Percentiles rank a stretch among this genome's conserved stretches.
These are phyloP conservation scores for Amphiura filiformis DNA, from an alignment of 35 echinoderm and acorn worm genomes.

Conservation along the genomic window DNA sequence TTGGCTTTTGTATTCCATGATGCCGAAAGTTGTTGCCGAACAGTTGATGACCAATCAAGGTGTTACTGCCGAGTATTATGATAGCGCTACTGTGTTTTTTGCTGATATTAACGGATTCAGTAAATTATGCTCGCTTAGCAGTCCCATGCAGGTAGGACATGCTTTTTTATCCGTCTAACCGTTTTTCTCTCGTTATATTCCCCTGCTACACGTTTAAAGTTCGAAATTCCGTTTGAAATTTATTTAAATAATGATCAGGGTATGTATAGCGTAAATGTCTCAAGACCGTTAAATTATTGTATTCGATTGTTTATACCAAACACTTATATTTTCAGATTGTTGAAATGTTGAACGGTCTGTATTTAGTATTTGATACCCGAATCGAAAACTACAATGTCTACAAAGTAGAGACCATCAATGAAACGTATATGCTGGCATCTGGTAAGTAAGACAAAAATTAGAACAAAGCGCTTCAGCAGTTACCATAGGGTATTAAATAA, in stretches of 20 bases:
- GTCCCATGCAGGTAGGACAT: conserved; percentile 53
- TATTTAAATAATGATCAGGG: too few species aligned
- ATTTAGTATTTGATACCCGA: conserved; percentile 64
- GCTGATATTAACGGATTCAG: conserved; percentile 55
- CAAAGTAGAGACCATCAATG: conserved; percentile 78
- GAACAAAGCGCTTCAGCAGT: too few species aligned
- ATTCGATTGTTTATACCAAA: conserved; percentile 60
- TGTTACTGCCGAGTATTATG: conserved; percentile 61
- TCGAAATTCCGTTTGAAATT: neutral
- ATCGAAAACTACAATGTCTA: conserved; percentile 73
- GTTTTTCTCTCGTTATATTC: neutral
- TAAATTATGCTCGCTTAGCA: conserved; percentile 46
- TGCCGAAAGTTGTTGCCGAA: conserved; percentile 59
- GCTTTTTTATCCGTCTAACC: neutral
- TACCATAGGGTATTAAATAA: too few species aligned
- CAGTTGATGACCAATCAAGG: conserved; percentile 43
- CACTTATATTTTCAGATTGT: conserved; percentile 56
- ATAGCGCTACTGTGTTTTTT: conserved; percentile 56
- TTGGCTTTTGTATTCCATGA: conserved; percentile 63
- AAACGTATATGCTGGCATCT: conserved; percentile 74
- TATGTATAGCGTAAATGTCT: neutral
- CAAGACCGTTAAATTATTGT: conserved; percentile 49
- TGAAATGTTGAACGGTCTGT: conserved; percentile 72
- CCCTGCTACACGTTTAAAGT: neutral
- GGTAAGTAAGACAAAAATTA: conserved; percentile 22